A percentile compares a stretch with the other conserved stretches of the same genome.
Evolutionary conservation across 2,888 invertebrate genomes (phyloP).

Genomic region (Atethmia centrago): DNA sequence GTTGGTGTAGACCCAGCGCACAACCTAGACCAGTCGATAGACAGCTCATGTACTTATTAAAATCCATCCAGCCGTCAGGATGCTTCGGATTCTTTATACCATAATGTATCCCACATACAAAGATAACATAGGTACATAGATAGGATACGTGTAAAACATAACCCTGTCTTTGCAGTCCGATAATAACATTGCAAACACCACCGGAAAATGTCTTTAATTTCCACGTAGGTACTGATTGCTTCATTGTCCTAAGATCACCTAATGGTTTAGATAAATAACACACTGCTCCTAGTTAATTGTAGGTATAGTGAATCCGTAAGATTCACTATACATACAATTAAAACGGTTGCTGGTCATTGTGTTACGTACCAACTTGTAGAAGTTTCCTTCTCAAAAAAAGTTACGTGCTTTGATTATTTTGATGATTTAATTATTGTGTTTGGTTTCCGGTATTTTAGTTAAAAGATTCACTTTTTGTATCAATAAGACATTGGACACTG

Average conservation of each 20-base stretch:
- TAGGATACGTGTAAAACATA: neutral
- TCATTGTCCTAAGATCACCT: neutral
- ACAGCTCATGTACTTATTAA: neutral
- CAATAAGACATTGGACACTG: neutral
- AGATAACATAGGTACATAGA: too few species aligned
- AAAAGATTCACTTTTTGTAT: slow-evolving; percentile 26
- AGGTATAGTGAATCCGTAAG: slow-evolving; percentile 2
- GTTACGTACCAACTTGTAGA: neutral
- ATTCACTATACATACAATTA: too few species aligned
- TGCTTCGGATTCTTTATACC: neutral
- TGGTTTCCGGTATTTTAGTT: slow-evolving; percentile 15
- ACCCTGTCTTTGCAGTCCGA: neutral
- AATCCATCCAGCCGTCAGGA: neutral
- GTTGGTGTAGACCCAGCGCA: neutral
- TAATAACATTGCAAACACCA: neutral
- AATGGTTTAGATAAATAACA: neutral
- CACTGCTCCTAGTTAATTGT: slow-evolving; percentile 2
- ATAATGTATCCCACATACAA: neutral
- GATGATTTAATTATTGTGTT: slow-evolving; percentile 6
- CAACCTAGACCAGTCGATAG: neutral
- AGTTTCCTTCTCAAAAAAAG: slow-evolving; percentile 25
- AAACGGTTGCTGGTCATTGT: neutral
- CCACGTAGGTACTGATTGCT: neutral
- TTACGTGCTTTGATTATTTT: slow-evolving; percentile 32
- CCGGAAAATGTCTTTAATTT: neutral